phyloP scores from a whole-genome alignment of 1,140 invertebrate species.

The Limonius californicus region DNA sequence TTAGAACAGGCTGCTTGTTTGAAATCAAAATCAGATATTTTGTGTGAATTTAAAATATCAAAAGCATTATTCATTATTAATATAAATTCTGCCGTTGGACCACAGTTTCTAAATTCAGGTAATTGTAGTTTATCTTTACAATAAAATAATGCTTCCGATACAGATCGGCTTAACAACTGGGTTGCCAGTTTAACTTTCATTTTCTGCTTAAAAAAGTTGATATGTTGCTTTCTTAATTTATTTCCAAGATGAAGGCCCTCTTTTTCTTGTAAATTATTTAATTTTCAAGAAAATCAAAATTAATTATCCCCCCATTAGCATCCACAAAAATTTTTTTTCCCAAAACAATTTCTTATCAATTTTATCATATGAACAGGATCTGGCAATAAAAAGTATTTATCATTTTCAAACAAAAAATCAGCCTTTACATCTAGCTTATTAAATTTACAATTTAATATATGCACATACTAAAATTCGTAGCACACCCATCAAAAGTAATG shows the following conservation, averaged over 20 bases:
- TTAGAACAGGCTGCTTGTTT: too few relatives aligned
- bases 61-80: slow-evolving; percentile 36
- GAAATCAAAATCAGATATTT: too few relatives aligned
- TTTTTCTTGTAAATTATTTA: slow-evolving; percentile 26
- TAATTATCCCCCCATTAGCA: slow-evolving; percentile 17
- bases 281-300: slow-evolving; percentile 24
- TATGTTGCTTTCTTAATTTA: slow-evolving; percentile 33
- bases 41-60: slow-evolving; percentile 39
- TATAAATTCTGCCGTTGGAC: slow-evolving; percentile 35
- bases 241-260: slow-evolving; percentile 34
- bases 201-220: slow-evolving; percentile 33
- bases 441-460: background rate
- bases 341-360: slow-evolving; percentile 25
- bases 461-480: slow-evolving; percentile 32
- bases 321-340: slow-evolving; percentile 6
- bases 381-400: slow-evolving; percentile 22
- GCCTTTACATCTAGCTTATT: too few relatives aligned
- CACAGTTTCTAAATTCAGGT: slow-evolving; percentile 30
- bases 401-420: background rate
- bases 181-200: slow-evolving; percentile 40
- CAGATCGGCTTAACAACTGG: slow-evolving; percentile 38
- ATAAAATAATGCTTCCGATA: slow-evolving; percentile 31
- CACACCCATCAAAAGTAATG: slow-evolving; percentile 41
- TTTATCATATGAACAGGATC: slow-evolving; percentile 38
- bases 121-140: slow-evolving; percentile 20